These are phyloP conservation scores for Cheilosia vernalis DNA, from an alignment of 2,888 invertebrate species.

Conservation along the genomic window DNA sequence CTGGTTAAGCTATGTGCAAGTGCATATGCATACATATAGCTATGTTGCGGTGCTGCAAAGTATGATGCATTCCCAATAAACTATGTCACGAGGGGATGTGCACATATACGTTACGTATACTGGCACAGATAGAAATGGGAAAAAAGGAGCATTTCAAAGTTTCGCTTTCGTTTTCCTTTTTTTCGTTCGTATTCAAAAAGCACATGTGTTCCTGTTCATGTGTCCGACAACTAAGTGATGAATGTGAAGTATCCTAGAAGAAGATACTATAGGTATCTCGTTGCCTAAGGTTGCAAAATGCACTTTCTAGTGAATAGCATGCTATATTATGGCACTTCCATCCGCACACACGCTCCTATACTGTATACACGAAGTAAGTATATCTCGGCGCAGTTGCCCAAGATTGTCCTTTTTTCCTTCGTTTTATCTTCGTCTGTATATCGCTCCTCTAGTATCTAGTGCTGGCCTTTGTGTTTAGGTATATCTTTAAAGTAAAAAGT, in stretches of 20 bases:
- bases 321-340: conserved; percentile 54
- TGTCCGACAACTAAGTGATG: conserved; percentile 62
- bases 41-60: conserved; percentile 24
- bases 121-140: conserved; percentile 40
- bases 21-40: not conserved
- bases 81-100: conserved; percentile 64
- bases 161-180: conserved; percentile 51
- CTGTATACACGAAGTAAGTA: conserved; percentile 16
- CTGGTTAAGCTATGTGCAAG: conserved; percentile 5
- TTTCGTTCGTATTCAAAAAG: not conserved
- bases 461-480: conserved; percentile 55
- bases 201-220: conserved; percentile 48
- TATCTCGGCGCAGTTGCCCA: conserved; percentile 4
- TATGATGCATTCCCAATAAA: conserved; percentile 33
- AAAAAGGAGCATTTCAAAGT: conserved; percentile 41
- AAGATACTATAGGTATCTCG: conserved; percentile 36
- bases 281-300: conserved; percentile 63
- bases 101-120: conserved; percentile 14
- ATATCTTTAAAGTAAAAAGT: conserved; percentile 58
- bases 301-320: conserved; percentile 61
- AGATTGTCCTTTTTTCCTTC: conserved; percentile 52
- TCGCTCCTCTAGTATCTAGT: not conserved
- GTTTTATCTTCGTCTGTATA: not conserved
- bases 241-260: conserved; percentile 62
- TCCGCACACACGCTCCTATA: conserved; percentile 24